Base-by-base conservation (phyloP, 2,797 vertebrate genomes). In the Hafferia zeledoni region DNA sequence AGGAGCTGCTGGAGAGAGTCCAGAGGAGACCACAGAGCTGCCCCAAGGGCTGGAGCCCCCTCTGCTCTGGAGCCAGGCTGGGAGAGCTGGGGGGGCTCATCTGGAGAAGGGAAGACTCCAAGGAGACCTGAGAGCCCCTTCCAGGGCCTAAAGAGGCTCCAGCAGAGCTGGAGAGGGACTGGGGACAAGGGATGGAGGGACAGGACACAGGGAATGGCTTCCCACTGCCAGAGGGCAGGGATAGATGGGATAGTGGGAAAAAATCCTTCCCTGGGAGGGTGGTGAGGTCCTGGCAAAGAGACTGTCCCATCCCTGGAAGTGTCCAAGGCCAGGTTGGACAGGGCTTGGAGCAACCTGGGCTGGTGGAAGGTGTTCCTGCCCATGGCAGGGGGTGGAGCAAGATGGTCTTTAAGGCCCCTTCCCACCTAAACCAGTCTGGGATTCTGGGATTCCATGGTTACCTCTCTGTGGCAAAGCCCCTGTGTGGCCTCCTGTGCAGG, bases 261-360 rank as follows among this genome's bases (percentile, higher is more conserved):
- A 3, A 70, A 33, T 50, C 39, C 0, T 10, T 64, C 0, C 0
- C 44, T 83, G 12, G 6, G 12, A 33, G 37, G 13, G 4, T 63
- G 23, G 1, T 0, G 1, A 70, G 11, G 13, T 19, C 11, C 64
- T 64, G 57, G 10, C 37, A 49, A 6, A n/a, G 57, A 65, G 50
- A 0, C 44, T 89, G 63, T 13, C 35, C 43, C 31, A 56, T n/a
- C 2, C 27, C 63, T 77, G 44, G 4, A 1, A 57, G 24, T 70
- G 28, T 13, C 7, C 50, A 6, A 7, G 31, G 19, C 11, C 35
- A 33, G n/a, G 0, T 0, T 56, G 17, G 41, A 31, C 0, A 0
- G 27, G 9, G 31, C 22, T 89, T 61, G n/a, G 44, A 70, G 14
- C 44, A 70, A 0, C 19, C n/a, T 70, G 64, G 37, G 5, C 0